Evolutionary conservation across 2,797 vertebrate species (phyloP).

Genomic region (Xiphorhynchus erythropygius): DNA sequence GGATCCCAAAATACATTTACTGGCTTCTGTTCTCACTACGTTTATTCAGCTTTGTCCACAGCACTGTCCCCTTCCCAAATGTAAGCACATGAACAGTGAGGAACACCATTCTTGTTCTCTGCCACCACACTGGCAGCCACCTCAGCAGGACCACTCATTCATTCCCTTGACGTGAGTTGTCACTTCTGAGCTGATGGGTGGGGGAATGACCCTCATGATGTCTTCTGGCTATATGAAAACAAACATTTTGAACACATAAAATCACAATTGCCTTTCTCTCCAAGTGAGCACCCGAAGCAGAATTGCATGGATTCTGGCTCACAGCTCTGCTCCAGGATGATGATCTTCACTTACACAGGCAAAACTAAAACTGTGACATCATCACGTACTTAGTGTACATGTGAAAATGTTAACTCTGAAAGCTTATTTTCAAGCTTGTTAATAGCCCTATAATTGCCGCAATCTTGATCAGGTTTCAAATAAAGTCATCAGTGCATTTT

Average conservation of each 20-base stretch:
- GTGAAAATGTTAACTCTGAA: background rate
- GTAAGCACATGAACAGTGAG: rapidly evolving
- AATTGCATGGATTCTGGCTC: background rate
- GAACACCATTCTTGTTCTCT: background rate
- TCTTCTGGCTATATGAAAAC: background rate
- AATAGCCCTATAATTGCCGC: background rate
- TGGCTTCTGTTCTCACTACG: background rate
- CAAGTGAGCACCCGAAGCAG: background rate
- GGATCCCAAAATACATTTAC: background rate
- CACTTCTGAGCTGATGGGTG: background rate
- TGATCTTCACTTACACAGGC: background rate
- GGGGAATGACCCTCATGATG: background rate
- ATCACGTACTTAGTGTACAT: background rate
- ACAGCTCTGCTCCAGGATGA: background rate
- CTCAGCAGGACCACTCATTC: background rate
- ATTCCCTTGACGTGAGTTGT: background rate
- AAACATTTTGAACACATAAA: background rate
- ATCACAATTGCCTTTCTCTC: background rate
- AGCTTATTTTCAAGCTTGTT: background rate
- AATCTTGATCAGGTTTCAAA: background rate
- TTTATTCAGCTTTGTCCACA: background rate
- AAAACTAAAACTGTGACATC: background rate
- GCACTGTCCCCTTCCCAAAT: background rate
- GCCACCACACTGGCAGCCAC: background rate
- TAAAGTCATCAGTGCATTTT: background rate